These are phyloP conservation scores for Poeciliopsis occidentalis DNA, from an alignment of 2,113 vertebrate species.

Conservation along the genomic window DNA sequence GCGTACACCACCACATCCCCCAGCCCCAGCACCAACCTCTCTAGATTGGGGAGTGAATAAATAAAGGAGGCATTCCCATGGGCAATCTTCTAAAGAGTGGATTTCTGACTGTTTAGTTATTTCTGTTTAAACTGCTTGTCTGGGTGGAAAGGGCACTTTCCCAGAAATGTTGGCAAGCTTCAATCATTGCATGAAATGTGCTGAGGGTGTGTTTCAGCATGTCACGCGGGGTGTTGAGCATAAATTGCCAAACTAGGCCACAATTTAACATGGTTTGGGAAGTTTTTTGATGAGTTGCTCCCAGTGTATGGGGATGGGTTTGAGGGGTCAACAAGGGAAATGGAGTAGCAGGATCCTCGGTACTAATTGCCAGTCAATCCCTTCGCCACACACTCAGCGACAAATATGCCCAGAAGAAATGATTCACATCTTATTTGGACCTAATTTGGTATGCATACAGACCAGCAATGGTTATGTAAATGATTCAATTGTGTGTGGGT, in stretches of 20 bases:
- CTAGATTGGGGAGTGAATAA: conserved; percentile 40
- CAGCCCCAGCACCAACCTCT: conserved; percentile 32
- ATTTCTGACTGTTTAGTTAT: conserved; percentile 31
- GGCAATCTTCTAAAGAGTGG: conserved; percentile 33
- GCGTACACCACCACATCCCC: conserved; percentile 1
- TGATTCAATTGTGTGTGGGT: not conserved
- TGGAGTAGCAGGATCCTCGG: too few relatives aligned
- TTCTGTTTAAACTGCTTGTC: conserved; percentile 16
- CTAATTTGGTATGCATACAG: not conserved
- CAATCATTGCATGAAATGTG: conserved; percentile 16
- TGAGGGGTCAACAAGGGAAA: not conserved
- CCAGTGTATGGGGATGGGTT: not conserved
- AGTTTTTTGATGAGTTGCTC: conserved; percentile 1
- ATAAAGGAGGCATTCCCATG: conserved; percentile 46
- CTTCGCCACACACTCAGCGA: not conserved
- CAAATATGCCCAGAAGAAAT: not conserved
- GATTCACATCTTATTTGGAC: not conserved
- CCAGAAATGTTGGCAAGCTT: conserved; percentile 14
- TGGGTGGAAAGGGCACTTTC: conserved; percentile 11
- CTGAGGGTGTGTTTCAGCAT: not conserved
- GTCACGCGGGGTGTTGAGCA: not conserved
- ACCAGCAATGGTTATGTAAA: not conserved
- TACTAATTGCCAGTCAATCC: too few relatives aligned
- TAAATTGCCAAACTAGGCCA: not conserved
- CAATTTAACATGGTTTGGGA: not conserved